phyloP scores from a whole-genome alignment of 2,113 vertebrate genomes.

The Rutilus rutilus region DNA sequence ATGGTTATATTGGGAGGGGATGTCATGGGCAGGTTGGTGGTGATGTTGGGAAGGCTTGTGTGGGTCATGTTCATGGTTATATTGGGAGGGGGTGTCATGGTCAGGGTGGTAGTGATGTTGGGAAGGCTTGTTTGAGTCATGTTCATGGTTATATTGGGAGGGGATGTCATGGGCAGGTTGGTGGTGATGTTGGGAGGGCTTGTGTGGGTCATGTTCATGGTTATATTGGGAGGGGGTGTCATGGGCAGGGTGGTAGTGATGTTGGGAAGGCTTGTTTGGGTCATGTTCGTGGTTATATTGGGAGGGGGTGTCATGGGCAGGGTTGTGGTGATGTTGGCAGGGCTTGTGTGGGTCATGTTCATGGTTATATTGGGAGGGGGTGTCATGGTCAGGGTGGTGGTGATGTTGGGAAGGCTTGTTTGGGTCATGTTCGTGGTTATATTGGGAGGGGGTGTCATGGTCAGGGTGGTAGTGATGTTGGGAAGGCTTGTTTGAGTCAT shows the following conservation, averaged over 20 bases:
- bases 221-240: neutral
- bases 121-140: neutral
- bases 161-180: rapidly evolving
- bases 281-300: too few relatives aligned
- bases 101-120: neutral
- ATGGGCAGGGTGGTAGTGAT: neutral
- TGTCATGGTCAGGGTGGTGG: neutral
- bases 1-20: neutral
- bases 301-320: neutral
- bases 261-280: neutral
- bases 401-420: neutral
- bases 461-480: neutral
- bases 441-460: neutral
- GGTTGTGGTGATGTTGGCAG: neutral
- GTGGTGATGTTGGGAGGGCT: neutral
- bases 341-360: neutral
- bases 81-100: neutral
- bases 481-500: neutral
- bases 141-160: neutral
- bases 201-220: neutral
- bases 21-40: neutral
- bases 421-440: neutral
- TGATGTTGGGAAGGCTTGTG: neutral
- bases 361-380: too few relatives aligned
- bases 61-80: neutral